Evolutionary conservation across 2,888 invertebrate genomes (phyloP).

Genomic region (Tricholauxania praeusta): DNA sequence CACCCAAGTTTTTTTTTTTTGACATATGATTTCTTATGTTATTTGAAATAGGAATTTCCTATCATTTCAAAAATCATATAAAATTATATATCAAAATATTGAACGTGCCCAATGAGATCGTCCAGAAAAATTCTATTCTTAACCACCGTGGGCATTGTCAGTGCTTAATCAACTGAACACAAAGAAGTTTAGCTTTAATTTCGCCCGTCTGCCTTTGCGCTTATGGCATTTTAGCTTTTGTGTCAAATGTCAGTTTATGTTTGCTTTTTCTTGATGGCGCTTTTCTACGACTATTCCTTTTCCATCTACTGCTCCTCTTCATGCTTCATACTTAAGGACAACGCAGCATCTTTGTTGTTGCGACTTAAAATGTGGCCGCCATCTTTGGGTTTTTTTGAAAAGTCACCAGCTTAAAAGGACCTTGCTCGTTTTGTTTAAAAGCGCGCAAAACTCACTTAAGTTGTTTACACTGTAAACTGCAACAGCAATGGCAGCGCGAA

Average conservation of each 20-base stretch:
- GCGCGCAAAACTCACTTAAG: neutral
- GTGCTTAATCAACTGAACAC: neutral
- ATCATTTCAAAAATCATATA: too few relatives aligned
- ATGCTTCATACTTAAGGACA: neutral
- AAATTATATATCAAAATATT: too few relatives aligned
- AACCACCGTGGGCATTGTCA: neutral
- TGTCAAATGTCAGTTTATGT: slow-evolving; percentile 9
- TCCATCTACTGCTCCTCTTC: neutral
- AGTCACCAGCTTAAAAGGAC: slow-evolving; percentile 12
- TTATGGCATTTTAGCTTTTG: neutral
- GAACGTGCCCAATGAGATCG: too few relatives aligned
- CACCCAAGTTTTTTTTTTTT: too few relatives aligned
- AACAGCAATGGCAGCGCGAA: neutral
- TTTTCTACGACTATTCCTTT: neutral
- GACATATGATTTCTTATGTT: too few relatives aligned
- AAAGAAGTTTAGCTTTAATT: slow-evolving; percentile 5
- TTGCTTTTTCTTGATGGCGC: neutral
- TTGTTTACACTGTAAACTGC: neutral
- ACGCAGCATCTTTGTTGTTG: neutral
- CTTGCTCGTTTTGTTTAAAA: neutral
- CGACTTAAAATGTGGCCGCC: neutral
- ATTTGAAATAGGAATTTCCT: too few relatives aligned
- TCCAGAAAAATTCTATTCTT: too few relatives aligned
- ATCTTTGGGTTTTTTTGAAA: slow-evolving; percentile 6
- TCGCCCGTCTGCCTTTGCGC: neutral